These are phyloP conservation scores for Saturnia pavonia DNA, from an alignment of 2,888 invertebrate genomes.

Conservation along the genomic window DNA sequence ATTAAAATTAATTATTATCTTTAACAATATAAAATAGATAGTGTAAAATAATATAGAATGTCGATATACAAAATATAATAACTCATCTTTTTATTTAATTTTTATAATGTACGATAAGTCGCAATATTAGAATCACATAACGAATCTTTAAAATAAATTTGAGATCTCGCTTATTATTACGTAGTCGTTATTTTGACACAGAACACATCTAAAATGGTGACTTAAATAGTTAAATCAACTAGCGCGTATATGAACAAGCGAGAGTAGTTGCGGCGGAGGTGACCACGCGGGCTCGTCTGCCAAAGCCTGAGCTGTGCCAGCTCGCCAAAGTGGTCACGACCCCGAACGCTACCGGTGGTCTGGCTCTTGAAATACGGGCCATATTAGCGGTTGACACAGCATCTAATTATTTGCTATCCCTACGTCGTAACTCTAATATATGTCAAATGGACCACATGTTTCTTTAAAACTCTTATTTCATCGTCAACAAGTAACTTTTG, in stretches of 20 bases:
- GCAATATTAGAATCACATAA: constrained; percentile 79
- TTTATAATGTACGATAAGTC: constrained; percentile 73
- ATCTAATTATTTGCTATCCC: constrained; percentile 29
- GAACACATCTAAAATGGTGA: constrained; percentile 68
- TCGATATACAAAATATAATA: constrained; percentile 81
- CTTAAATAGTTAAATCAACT: constrained; percentile 67
- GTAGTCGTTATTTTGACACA: constrained; percentile 81
- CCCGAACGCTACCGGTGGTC: constrained; percentile 31
- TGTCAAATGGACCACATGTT: constrained; percentile 15
- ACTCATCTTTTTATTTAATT: constrained; percentile 77
- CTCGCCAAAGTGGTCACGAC: constrained; percentile 24
- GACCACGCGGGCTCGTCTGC: constrained; percentile 24
- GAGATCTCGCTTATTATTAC: constrained; percentile 82
- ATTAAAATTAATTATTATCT: constrained; percentile 82
- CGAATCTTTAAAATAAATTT: constrained; percentile 80
- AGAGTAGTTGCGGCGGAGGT: constrained; percentile 52
- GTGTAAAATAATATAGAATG: constrained; percentile 81
- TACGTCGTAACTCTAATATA: constrained; percentile 26
- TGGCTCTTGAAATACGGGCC: constrained; percentile 53
- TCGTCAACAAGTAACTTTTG: constrained; percentile 1
- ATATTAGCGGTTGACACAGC: constrained; percentile 38
- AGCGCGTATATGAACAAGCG: constrained; percentile 75
- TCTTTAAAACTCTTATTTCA: constrained; percentile 7
- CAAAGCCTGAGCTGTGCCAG: constrained; percentile 11
- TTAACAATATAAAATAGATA: constrained; percentile 80